Evolutionary conservation across 1,140 invertebrate species (phyloP).

Genomic region (Choristoneura fumiferana): DNA sequence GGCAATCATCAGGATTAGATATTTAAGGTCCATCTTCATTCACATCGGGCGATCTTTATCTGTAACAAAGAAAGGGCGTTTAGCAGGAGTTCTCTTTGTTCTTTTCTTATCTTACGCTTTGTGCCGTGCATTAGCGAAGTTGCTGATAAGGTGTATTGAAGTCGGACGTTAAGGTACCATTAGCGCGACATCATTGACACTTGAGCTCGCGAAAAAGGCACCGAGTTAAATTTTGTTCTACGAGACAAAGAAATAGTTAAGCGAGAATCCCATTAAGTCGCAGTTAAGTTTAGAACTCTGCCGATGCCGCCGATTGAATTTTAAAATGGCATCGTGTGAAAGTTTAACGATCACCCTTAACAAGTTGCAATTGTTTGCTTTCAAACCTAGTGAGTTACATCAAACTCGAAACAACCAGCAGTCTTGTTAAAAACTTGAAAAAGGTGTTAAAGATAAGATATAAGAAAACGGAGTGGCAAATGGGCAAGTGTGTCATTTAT

Average conservation of each 20-base stretch:
- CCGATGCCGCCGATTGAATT: neutral
- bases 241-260: slow-evolving; percentile 9
- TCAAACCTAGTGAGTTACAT: too few species aligned
- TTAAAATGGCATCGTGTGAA: neutral
- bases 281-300: slow-evolving; percentile 7
- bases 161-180: slow-evolving; percentile 28
- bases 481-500: too few species aligned
- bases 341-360: too few species aligned
- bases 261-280: neutral
- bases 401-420: too few species aligned
- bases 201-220: slow-evolving; percentile 10
- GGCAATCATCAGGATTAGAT: slow-evolving; percentile 66
- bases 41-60: slow-evolving; percentile 49
- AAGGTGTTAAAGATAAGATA: too few species aligned
- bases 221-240: neutral
- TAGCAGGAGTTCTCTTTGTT: slow-evolving; percentile 36
- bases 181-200: slow-evolving; percentile 27
- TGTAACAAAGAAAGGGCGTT: slow-evolving; percentile 61
- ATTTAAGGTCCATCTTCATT: slow-evolving; percentile 68
- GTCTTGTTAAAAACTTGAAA: too few species aligned
- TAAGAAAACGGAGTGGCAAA: too few species aligned
- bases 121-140: slow-evolving; percentile 33
- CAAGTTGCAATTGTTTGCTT: slow-evolving; percentile 21
- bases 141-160: slow-evolving; percentile 35
- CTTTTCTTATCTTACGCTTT: slow-evolving; percentile 29